Evolutionary conservation across 2,797 vertebrate genomes (phyloP).

Genomic region (Oreochromis mossambicus): DNA sequence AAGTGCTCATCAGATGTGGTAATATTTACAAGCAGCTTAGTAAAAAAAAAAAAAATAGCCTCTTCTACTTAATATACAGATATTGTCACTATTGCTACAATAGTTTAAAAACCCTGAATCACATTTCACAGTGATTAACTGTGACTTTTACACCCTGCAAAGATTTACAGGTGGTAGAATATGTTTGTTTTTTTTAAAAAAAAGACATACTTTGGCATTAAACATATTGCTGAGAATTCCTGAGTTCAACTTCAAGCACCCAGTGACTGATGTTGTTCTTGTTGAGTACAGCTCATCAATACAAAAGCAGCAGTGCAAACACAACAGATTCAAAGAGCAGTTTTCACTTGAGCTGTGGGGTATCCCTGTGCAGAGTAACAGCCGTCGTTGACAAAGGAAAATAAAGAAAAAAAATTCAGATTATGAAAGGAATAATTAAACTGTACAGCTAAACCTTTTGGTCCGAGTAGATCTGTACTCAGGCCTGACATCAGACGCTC

Average conservation of each 20-base stretch:
- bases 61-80: slow-evolving; percentile 46
- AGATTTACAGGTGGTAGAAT: not conserved
- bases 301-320: slow-evolving; percentile 12
- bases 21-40: slow-evolving; percentile 57
- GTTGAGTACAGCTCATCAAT: slow-evolving; percentile 4
- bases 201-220: slow-evolving; percentile 28
- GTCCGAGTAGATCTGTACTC: slow-evolving; percentile 9
- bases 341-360: slow-evolving; percentile 1
- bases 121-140: slow-evolving; percentile 41
- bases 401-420: not conserved
- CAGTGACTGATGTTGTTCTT: slow-evolving; percentile 24
- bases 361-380: not conserved
- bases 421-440: slow-evolving; percentile 10
- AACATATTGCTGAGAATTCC: slow-evolving; percentile 53
- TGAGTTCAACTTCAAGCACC: slow-evolving; percentile 51
- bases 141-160: not conserved
- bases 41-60: slow-evolving; percentile 43
- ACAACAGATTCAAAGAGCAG: not conserved
- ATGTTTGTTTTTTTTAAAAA: not conserved
- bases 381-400: not conserved
- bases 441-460: not conserved
- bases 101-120: slow-evolving; percentile 50
- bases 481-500: slow-evolving; percentile 22
- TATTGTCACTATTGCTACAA: slow-evolving; percentile 27
- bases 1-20: slow-evolving; percentile 5